Base-by-base conservation (phyloP, 2,113 vertebrate species). In the Cromileptes altivelis region DNA sequence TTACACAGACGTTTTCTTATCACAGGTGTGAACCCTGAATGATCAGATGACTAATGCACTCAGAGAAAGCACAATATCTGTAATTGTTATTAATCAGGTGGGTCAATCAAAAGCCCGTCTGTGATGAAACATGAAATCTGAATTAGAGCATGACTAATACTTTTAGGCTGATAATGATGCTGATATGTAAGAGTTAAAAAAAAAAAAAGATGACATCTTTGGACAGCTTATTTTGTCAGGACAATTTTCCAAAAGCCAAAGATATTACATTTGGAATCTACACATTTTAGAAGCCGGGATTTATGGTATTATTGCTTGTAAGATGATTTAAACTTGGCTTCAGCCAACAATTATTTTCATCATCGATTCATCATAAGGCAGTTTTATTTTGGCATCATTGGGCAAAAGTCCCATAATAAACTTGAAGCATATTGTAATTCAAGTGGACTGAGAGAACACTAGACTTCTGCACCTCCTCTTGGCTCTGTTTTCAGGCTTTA, bases 61-160 rank as follows among this genome's bases (percentile, higher is more conserved):
- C 21, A 42, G 47, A 61, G 42, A 84, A 64, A 79, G 77, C 33
- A 69, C 49, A 75, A 64, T 30, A 49, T 70, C 58, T 21, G 55
- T 58, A 13, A n/a, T 49, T 27, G 8, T 74, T 74, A n/a, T 58
- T 58, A 58, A 73, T 78, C 77, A 60, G 4, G 4, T 23, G 52
- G 45, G 57, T 55, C 78, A 74, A 37, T 74, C 15, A 64, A 57
- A 15, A 74, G 81, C 49, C 42, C 4, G 3, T 65, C 74, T 70
- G 47, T 65, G 65, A 30, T 75, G 50, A 78, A 61, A 67, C 64
- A 63, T 70, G 74, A 75, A 52, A 45, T 86, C 15, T 80, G 13
- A 67, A 55, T 83, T 33, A 53, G 50, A 57, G 15, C 27, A 8
- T 64, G 42, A 75, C 67, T 23, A 23, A 58, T 69, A 15, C 19